Conservation (phyloP, 1,140 invertebrate species). For the Megalonaias nervosa region DNA sequence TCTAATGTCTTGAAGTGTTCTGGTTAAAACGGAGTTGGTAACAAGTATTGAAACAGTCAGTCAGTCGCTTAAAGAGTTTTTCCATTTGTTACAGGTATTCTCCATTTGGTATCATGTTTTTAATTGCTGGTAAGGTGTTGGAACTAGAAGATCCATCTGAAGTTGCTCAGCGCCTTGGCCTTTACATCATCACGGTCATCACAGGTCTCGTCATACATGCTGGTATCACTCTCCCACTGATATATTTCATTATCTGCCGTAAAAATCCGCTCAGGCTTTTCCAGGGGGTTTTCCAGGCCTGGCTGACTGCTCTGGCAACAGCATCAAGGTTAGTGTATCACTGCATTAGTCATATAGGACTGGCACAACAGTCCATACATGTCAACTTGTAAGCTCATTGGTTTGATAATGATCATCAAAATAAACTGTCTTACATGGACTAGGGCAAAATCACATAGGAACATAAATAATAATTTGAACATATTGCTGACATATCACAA, state of each 20-base stretch:
- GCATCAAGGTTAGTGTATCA: conserved; percentile 65
- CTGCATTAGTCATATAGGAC: no score
- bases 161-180: conserved; percentile 87
- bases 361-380: no score
- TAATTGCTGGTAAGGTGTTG: conserved; percentile 91
- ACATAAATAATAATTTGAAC: no score
- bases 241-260: conserved; percentile 75
- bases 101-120: conserved; percentile 91
- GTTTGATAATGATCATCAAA: background rate
- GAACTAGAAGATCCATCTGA: conserved; percentile 86
- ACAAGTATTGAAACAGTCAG: no score
- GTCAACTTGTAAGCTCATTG: no score
- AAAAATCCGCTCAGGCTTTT: conserved; percentile 76
- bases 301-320: conserved; percentile 77
- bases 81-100: conserved; percentile 81
- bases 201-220: conserved; percentile 92
- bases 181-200: conserved; percentile 94
- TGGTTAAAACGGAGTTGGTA: no score
- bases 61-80: background rate
- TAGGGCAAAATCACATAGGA: background rate
- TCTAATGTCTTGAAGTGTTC: no score
- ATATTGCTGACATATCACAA: no score
- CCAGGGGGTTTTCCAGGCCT: conserved; percentile 76
- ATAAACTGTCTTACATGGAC: background rate
- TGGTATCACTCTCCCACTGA: conserved; percentile 86